Base-by-base conservation (phyloP, 2,888 invertebrate genomes). In the Slavum lentiscoides region DNA sequence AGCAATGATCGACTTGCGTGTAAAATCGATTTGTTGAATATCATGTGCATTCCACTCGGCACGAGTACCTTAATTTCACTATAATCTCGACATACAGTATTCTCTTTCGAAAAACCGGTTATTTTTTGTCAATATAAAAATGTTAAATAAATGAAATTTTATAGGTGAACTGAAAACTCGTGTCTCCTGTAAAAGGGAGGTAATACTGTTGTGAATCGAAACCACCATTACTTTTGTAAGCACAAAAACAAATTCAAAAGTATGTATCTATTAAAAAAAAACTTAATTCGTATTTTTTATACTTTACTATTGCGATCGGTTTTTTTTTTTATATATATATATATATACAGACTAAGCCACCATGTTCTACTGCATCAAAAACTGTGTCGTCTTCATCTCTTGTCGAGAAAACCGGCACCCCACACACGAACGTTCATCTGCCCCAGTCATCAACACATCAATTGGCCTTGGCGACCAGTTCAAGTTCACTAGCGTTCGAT, bases 201-300 rank as follows among this genome's bases (percentile, higher is more conserved):
- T 80, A 80, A 72, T 64, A 19, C 55, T 55, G 80, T 80, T 64
- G 80, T 80, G 80, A 70, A 80, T 80, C 72, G n/a, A 70, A 87
- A 86, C 86, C 88, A 88, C 86, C 87, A 88, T 88, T 88, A 87
- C 87, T 86, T 84, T 84, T 84, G 87, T 84, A 85, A 85, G 85
- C 84, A 84, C 84, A 84, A 84, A 86, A 85, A 86, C 85, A 84
- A 85, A 86, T 85, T 84, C 84, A 84, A 84, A 83, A 83, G 85
- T 85, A 83, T 84, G 84, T 68, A 30, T 30, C 30, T 30, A 37
- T 9, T 67, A 13, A 23, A 9, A 23, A 9, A 9, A 68, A 68
- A 68, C 2, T 37, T 8, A 55, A 3, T 37, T 43, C 70, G 68
- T n/a, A 23, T 58, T 0, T 64, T 23, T 55, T 55, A 53, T 19